Conservation (phyloP, 2,888 invertebrate species). For the Orthonevra nobilis region DNA sequence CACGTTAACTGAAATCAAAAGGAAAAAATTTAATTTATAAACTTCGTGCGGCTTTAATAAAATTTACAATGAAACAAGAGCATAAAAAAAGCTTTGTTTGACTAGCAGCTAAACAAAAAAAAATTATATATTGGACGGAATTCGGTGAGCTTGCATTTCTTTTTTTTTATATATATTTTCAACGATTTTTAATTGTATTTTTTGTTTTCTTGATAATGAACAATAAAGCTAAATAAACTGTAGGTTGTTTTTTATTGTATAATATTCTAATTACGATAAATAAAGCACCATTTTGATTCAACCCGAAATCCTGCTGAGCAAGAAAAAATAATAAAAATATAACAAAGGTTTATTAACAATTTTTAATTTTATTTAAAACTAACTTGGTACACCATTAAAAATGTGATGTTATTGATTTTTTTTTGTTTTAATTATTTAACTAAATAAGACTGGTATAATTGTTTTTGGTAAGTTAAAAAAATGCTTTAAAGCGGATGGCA, state of each 20-base stretch:
- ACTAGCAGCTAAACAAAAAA: conserved; percentile 71
- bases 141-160: conserved; percentile 71
- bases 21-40: conserved; percentile 4
- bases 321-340: conserved; percentile 55
- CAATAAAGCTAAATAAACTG: conserved; percentile 56
- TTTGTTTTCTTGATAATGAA: conserved; percentile 34
- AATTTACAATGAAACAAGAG: conserved; percentile 18
- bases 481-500: conserved; percentile 67
- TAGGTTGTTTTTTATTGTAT: conserved; percentile 28
- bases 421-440: conserved; percentile 20
- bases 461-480: conserved; percentile 63
- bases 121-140: conserved; percentile 72
- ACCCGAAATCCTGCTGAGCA: conserved; percentile 69
- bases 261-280: conserved; percentile 58
- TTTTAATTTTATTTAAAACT: conserved; percentile 11
- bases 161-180: too few relatives aligned
- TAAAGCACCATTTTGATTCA: conserved; percentile 70
- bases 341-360: too few relatives aligned
- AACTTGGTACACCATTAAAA: conserved; percentile 40
- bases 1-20: conserved; percentile 28
- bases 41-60: conserved; percentile 29
- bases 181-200: too few relatives aligned
- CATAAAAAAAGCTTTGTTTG: conserved; percentile 44
- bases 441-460: conserved; percentile 62
- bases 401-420: conserved; percentile 10